These are phyloP conservation scores for Xenus cinereus DNA, from an alignment of 2,113 vertebrate species.

Conservation along the genomic window DNA sequence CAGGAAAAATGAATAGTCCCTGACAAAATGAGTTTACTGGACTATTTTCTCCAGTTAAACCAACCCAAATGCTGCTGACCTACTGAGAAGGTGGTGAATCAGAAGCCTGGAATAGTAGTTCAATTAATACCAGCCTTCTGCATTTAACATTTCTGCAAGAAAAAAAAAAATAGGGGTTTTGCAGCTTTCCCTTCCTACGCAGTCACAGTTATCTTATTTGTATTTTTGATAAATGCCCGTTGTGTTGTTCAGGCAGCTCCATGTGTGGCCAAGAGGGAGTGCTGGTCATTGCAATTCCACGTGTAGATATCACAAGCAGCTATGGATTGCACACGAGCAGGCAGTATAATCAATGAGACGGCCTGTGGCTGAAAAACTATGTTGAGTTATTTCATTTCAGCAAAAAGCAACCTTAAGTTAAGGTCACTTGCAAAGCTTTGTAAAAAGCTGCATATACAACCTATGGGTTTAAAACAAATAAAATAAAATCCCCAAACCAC, in stretches of 20 bases:
- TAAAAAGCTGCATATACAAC: background rate
- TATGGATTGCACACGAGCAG: background rate
- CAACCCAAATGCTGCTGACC: background rate
- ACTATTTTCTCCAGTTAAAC: background rate
- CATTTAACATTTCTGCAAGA: background rate
- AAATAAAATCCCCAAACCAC: background rate
- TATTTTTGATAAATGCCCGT: background rate
- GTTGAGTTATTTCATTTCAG: background rate
- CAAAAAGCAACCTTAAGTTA: background rate
- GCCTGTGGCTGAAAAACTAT: background rate
- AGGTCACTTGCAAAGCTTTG: background rate
- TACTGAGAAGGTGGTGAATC: background rate
- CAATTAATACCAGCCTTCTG: background rate
- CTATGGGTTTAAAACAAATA: background rate
- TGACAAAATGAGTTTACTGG: background rate
- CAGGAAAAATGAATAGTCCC: background rate
- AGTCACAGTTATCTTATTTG: background rate
- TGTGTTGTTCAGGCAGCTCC: background rate
- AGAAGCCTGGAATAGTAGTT: background rate
- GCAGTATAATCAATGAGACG: background rate
- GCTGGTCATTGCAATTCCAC: background rate
- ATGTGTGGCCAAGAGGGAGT: background rate
- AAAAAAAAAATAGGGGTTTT: accelerated
- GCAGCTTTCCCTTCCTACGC: background rate
- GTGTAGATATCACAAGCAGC: background rate